These are phyloP conservation scores for Lineus longissimus DNA, from an alignment of 1,140 invertebrate species.

Conservation along the genomic window DNA sequence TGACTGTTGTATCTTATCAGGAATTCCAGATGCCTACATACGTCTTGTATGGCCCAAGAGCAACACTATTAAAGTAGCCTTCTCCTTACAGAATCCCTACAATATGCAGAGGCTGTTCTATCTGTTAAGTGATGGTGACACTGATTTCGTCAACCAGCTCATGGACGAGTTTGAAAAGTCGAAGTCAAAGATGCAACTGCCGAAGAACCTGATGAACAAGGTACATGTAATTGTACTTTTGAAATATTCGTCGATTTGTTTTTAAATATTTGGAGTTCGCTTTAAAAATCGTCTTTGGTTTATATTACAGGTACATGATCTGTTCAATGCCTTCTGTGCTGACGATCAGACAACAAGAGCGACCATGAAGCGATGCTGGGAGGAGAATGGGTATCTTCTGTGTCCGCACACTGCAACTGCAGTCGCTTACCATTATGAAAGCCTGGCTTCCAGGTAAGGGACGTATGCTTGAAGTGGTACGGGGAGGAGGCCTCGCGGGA, in stretches of 20 bases:
- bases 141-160: conserved; percentile 24
- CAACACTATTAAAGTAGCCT: no score
- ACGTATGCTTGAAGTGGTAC: no score
- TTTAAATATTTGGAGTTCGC: not conserved
- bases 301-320: conserved; percentile 29
- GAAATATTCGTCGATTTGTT: conserved; percentile 8
- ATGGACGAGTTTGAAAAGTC: conserved; percentile 41
- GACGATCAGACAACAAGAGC: conserved; percentile 40
- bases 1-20: no score
- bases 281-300: not conserved
- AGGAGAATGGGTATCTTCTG: conserved; percentile 50
- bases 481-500: no score
- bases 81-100: conserved; percentile 45
- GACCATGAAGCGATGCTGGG: conserved; percentile 48
- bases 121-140: conserved; percentile 35
- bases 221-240: conserved; percentile 23
- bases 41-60: no score
- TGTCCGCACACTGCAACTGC: conserved; percentile 58
- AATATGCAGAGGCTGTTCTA: conserved; percentile 54
- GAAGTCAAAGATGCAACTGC: conserved; percentile 28
- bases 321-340: conserved; percentile 30
- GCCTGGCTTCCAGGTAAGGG: conserved; percentile 15
- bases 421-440: conserved; percentile 46
- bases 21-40: no score
- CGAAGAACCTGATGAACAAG: conserved; percentile 27